A percentile compares a stretch with the other conserved stretches of the same genome.
These are phyloP conservation scores for Drosophila pseudoobscura DNA, from an alignment of 1,140 invertebrate genomes.

Conservation along the genomic window DNA sequence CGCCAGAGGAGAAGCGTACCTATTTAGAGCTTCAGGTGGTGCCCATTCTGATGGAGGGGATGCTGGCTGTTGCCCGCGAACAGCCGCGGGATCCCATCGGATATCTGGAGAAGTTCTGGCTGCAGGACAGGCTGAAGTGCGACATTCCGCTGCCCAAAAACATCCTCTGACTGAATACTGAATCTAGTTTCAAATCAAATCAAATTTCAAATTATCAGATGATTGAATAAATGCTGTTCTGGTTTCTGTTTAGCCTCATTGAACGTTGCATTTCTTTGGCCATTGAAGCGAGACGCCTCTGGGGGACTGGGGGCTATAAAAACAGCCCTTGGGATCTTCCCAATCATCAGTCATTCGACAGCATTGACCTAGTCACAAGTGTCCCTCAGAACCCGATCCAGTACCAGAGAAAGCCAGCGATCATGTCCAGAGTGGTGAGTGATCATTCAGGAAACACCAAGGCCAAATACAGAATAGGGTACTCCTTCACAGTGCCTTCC, in stretches of 20 bases:
- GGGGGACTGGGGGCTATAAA: constrained; percentile 44
- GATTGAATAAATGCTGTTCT: constrained; percentile 52
- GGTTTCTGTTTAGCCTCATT: constrained; percentile 24
- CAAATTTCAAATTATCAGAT: constrained; percentile 60
- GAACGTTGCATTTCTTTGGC: constrained; percentile 42
- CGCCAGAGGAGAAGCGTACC: constrained; percentile 25
- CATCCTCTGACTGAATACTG: constrained; percentile 29
- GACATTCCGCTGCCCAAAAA: constrained; percentile 50
- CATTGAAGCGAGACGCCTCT: constrained; percentile 28
- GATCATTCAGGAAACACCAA: too few species aligned
- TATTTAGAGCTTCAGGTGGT: constrained; percentile 50
- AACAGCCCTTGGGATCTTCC: background rate
- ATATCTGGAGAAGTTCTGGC: constrained; percentile 57
- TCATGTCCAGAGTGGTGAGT: constrained; percentile 66
- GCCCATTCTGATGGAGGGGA: constrained; percentile 64
- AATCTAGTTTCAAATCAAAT: constrained; percentile 8
- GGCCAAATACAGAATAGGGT: background rate
- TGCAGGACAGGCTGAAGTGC: constrained; percentile 52
- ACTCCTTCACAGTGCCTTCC: constrained; percentile 27
- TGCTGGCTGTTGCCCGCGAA: constrained; percentile 61
- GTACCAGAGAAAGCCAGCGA: constrained; percentile 14
- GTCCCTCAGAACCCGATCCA: background rate
- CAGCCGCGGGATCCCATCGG: constrained; percentile 58
- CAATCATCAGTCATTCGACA: constrained; percentile 56
- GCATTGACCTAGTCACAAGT: constrained; percentile 3